These are phyloP conservation scores for Poecilia velifera DNA, from an alignment of 2,797 vertebrate species.

Conservation along the genomic window DNA sequence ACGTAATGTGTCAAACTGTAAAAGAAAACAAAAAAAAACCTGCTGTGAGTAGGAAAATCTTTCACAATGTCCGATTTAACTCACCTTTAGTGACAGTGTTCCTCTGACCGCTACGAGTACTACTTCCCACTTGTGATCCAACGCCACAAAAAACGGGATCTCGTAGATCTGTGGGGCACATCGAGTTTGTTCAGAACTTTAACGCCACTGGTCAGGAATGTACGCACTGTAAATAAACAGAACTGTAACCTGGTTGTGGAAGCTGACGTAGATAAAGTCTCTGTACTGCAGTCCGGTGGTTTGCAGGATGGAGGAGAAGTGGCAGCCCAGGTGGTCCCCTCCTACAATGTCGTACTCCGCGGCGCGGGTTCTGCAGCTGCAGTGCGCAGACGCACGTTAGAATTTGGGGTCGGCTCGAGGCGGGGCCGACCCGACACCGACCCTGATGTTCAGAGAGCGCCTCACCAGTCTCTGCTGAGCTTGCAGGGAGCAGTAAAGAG, in stretches of 20 bases:
- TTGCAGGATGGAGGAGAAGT: slow-evolving; percentile 91
- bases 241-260: slow-evolving; percentile 90
- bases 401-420: neutral
- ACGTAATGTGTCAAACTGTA: neutral
- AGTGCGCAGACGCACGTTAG: neutral
- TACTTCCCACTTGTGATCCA: slow-evolving; percentile 94
- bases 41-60: neutral
- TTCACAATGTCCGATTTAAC: slow-evolving; percentile 12
- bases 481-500: slow-evolving; percentile 89
- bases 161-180: slow-evolving; percentile 89
- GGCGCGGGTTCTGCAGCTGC: slow-evolving; percentile 83
- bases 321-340: slow-evolving; percentile 87
- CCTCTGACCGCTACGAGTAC: slow-evolving; percentile 94
- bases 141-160: slow-evolving; percentile 94
- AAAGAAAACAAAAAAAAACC: too few species aligned
- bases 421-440: neutral
- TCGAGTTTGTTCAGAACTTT: neutral
- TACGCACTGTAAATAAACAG: neutral
- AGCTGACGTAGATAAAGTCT: slow-evolving; percentile 95
- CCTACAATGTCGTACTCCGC: slow-evolving; percentile 86
- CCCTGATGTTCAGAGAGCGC: neutral
- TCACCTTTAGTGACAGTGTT: slow-evolving; percentile 94
- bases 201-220: neutral
- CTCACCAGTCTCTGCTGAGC: slow-evolving; percentile 91
- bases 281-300: slow-evolving; percentile 92